Evolutionary conservation across 2,113 vertebrate species (phyloP), one percentile per base, ranked within the genome.

Genomic region (Strix aluco): DNA sequence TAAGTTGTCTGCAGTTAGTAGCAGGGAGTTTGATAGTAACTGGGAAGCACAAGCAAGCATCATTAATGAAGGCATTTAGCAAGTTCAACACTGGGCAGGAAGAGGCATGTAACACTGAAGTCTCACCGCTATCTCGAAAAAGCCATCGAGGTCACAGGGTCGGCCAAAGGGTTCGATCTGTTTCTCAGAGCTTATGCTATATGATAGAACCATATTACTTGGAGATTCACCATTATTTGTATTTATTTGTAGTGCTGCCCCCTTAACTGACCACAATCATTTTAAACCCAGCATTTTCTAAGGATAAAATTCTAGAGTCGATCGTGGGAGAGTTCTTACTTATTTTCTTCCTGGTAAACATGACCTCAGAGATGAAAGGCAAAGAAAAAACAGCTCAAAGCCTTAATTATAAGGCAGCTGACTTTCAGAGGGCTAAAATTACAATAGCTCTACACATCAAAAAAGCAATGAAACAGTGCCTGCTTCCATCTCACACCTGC

Each of bases 401-500:
- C 59, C 34, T 80, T 88, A 83, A 96, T 96, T 96, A 83, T 3
- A 73, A 77, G 69, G 72, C 67, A 94, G 63, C 54, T 59, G 34
- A 73, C n/a, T 77, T 75, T 32, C 71, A 92, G 73, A 51, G 58
- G 20, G 8, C 80, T 89, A 91, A 94, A 96, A 80, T 81, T 70
- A 82, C 61, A 84, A 62, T 2, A 44, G 70, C 21, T 81, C 63
- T 38, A 5, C 58, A 32, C 42, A 52, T 40, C 40, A 59, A 26
- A 71, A 71, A 36, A 47, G 20, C 38, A 30, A 9, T 0, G 6
- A 20, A 73, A 6, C 34, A 30, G 32, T 1, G 2, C 27, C n/a
- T 19, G 70, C 38, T 46, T 47, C 11, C 0, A 0, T 66, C 63
- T 81, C 38, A 36, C 14, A 67, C 49, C 42, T 40, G 13, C 23